A percentile compares a stretch with the other conserved stretches of the same genome.
Conservation (phyloP, 64 coral and sea anemone genomes). For the Porites australiensis region DNA sequence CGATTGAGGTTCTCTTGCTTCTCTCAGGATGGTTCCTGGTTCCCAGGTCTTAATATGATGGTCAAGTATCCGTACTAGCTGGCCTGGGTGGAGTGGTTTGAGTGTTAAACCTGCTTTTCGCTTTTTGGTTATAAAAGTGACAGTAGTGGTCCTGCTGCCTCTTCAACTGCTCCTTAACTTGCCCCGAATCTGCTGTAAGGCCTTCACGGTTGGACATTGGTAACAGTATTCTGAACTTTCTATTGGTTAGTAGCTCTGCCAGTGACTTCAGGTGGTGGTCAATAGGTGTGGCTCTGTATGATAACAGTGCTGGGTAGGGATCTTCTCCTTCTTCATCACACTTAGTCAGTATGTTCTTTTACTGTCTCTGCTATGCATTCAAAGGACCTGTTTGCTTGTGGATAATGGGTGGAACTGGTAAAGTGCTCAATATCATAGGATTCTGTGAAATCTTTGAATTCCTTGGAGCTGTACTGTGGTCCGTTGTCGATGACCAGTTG, state of each 20-base stretch:
- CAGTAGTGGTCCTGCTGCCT: no score
- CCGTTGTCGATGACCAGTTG: conserved; percentile 47
- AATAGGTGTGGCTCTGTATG: conserved; percentile 55
- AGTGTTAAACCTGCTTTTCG: no score
- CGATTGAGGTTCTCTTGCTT: no score
- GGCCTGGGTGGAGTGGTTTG: no score
- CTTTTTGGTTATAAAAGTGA: no score
- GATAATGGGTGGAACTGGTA: conserved; percentile 48
- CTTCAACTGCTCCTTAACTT: not conserved
- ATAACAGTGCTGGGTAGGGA: conserved; percentile 25
- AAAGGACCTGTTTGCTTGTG: conserved; percentile 51
- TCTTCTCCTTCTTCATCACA: conserved; percentile 42
- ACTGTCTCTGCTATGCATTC: conserved; percentile 13
- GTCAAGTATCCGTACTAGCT: no score
- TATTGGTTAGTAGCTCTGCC: conserved; percentile 13
- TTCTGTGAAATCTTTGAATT: conserved; percentile 37
- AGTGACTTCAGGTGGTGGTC: conserved; percentile 27
- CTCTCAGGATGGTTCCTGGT: no score
- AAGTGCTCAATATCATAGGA: conserved; percentile 39
- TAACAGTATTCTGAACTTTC: not conserved
- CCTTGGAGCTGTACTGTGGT: conserved; percentile 50
- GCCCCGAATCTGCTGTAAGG: not conserved
- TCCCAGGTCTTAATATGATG: no score
- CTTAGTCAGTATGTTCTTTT: conserved; percentile 21
- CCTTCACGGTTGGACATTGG: not conserved